Percentiles rank a stretch among this genome's conserved stretches.
phyloP scores from a whole-genome alignment of 1,140 invertebrate species.

The Sogatella furcifera region DNA sequence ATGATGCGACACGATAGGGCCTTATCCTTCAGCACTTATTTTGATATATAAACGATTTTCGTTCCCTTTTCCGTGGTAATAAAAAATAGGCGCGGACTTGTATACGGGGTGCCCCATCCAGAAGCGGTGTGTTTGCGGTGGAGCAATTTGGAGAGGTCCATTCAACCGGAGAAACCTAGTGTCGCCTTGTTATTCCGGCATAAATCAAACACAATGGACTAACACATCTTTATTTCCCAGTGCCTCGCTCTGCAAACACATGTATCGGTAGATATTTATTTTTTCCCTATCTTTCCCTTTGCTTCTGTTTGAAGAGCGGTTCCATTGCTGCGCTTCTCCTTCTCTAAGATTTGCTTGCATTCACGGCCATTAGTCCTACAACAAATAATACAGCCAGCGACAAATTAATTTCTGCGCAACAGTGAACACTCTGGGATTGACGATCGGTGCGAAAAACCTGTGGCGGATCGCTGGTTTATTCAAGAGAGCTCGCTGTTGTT shows the following conservation, averaged over 20 bases:
- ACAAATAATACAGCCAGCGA: no score
- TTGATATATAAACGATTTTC: not conserved
- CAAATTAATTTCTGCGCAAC: no score
- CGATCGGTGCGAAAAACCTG: no score
- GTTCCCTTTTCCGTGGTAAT: not conserved
- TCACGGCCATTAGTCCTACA: no score
- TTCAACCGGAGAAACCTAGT: not conserved
- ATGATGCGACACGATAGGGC: no score
- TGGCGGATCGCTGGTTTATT: no score
- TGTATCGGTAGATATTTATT: not conserved
- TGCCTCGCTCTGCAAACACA: not conserved
- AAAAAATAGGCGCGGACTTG: not conserved
- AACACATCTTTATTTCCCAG: not conserved
- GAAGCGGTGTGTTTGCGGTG: not conserved
- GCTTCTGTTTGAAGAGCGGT: not conserved
- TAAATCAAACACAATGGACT: slow-evolving; percentile 3
- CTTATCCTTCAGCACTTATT: no score
- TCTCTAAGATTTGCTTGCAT: no score
- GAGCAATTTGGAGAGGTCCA: not conserved
- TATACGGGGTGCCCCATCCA: not conserved
- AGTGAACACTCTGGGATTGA: no score
- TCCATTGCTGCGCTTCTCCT: not conserved
- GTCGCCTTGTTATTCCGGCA: not conserved
- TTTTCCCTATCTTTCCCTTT: not conserved
- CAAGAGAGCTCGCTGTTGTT: no score